A percentile compares a stretch with the other conserved stretches of the same genome.
These are phyloP conservation scores for Archaeoteleia sp. DNA, from an alignment of 2,888 invertebrate genomes.

Conservation along the genomic window DNA sequence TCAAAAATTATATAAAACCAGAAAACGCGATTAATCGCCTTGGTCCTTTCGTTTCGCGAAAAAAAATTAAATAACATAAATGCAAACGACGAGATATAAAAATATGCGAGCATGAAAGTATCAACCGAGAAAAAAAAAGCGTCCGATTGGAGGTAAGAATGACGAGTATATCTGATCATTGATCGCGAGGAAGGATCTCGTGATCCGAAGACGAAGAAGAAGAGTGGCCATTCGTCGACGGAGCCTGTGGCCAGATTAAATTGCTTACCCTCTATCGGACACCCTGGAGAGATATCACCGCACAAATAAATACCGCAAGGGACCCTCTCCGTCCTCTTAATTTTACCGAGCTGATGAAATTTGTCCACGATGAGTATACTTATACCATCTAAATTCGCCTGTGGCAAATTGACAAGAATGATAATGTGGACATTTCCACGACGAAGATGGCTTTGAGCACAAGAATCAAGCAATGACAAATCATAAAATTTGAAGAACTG, in stretches of 20 bases:
- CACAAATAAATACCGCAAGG: conserved; percentile 38
- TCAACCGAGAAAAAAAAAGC: too few relatives aligned
- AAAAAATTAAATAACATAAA: too few relatives aligned
- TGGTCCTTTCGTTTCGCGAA: too few relatives aligned
- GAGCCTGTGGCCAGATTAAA: conserved; percentile 66
- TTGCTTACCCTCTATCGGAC: conserved; percentile 61
- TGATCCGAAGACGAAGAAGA: conserved; percentile 10
- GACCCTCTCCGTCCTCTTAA: conserved; percentile 32
- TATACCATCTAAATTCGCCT: conserved; percentile 22
- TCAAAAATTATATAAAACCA: too few relatives aligned
- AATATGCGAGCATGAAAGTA: too few relatives aligned
- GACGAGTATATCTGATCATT: conserved; percentile 2
- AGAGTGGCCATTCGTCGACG: conserved; percentile 16
- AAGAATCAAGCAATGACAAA: conserved; percentile 16
- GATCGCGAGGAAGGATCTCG: too few relatives aligned
- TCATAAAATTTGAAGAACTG: conserved; percentile 2
- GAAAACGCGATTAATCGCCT: too few relatives aligned
- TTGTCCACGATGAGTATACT: conserved; percentile 30
- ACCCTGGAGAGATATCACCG: conserved; percentile 32
- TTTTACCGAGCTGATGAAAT: conserved; percentile 42
- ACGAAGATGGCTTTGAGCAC: neutral
- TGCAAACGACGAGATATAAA: too few relatives aligned
- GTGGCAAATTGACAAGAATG: conserved; percentile 17
- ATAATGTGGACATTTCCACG: conserved; percentile 10
- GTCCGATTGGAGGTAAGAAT: neutral